phyloP scores from a whole-genome alignment of 37 sponge, comb jelly and placozoan genomes.

The Lycopodina hypogea region DNA sequence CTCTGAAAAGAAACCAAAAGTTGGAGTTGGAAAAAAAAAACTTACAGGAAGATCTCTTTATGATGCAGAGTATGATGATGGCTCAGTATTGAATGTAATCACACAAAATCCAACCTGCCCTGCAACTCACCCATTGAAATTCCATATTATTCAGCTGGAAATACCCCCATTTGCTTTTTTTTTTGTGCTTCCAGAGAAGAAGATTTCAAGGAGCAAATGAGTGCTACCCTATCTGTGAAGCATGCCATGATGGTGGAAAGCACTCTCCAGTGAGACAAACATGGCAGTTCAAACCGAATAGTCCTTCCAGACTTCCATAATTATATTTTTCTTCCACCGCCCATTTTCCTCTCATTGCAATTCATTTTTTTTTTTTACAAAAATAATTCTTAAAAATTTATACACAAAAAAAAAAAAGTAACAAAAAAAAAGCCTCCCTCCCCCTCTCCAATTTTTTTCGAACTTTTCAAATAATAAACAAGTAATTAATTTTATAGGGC shows the following conservation, averaged over 20 bases:
- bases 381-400: no score
- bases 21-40: conserved; percentile 23
- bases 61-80: conserved; percentile 38
- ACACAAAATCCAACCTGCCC: conserved; percentile 29
- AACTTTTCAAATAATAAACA: no score
- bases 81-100: conserved; percentile 16
- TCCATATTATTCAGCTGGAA: conserved; percentile 52
- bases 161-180: conserved; percentile 40
- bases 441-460: no score
- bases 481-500: no score
- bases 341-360: no score
- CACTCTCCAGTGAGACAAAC: no score
- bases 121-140: conserved; percentile 51
- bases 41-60: conserved; percentile 11
- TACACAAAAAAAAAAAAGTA: no score
- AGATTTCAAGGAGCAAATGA: conserved; percentile 1
- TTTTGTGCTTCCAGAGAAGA: conserved; percentile 42
- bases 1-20: conserved; percentile 27
- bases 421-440: no score
- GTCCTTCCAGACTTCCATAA: no score
- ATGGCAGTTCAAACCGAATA: no score
- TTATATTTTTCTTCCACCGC: no score
- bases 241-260: not conserved
- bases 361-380: no score
- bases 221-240: not conserved